Base-by-base conservation (phyloP, 2,797 vertebrate genomes). In the Myotis findleyi region DNA sequence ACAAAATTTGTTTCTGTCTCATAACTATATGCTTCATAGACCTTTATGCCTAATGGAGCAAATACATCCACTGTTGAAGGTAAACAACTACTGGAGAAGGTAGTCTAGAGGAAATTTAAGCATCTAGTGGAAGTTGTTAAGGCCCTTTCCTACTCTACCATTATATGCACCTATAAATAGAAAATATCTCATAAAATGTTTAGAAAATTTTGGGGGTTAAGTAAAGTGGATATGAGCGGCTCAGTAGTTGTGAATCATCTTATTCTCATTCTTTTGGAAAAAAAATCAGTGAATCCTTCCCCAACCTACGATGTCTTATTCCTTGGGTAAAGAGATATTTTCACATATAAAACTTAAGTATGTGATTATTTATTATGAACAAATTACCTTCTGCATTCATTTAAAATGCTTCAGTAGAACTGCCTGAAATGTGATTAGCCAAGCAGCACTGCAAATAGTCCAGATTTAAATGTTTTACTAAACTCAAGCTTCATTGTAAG, bases 381-480 rank as follows among this genome's bases (percentile, higher is more conserved):
- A 72, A 89, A 76, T 77, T 25, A 93, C 12, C 3, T 96, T 95
- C 17, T 20, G 68, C 1, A 27, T 41, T 1, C 10, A 93, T 94
- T 93, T 25, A 85, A 92, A 88, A 66, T 79, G 0, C 3, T 68
- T 88, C 36, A 62, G 4, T 2, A 89, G 23, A 76, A 53, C 7
- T 71, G 17, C 20, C n/a, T 95, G 44, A 51, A 91, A 89, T 81
- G 38, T 33, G 72, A 44, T 36, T 71, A 79, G 6, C 33, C 20
- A 87, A 85, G 17, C 1, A 69, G 4, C 5, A 44, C 11, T 36
- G 2, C 33, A 76, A 84, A 84, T 23, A 81, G 5, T n/a, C 6
- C 12, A 94, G 6, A 79, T 84, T 96, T 79, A 76, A 96, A 79
- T 72, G 81, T 10, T 93, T 92, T 92, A 73, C 4, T 87, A 76